Conservation (phyloP, 2,888 invertebrate genomes). For the Mimumesa dahlbomi region DNA sequence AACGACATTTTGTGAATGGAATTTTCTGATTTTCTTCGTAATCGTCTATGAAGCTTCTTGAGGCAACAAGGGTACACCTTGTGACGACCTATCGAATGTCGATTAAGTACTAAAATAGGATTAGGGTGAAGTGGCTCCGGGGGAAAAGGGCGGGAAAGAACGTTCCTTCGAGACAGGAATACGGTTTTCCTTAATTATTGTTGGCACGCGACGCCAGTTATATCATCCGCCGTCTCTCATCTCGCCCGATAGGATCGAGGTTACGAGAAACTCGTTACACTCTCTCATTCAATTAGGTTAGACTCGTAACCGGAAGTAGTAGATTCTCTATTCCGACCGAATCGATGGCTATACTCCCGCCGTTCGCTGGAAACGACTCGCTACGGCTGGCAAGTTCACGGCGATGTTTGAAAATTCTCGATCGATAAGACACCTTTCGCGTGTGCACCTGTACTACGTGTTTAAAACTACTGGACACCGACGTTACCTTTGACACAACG, state of each 20-base stretch:
- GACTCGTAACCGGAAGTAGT: too few relatives aligned
- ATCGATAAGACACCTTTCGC: slow-evolving; percentile 9
- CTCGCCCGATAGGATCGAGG: not conserved
- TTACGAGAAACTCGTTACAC: slow-evolving; percentile 1
- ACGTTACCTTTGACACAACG: not conserved
- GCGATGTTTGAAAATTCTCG: slow-evolving; percentile 6
- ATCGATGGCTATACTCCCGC: not conserved
- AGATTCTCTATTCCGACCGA: not conserved
- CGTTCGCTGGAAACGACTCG: not conserved
- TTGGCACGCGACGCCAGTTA: slow-evolving; percentile 42
- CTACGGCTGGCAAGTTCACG: slow-evolving; percentile 9
- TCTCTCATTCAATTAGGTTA: too few relatives aligned
- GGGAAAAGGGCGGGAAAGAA: slow-evolving; percentile 13
- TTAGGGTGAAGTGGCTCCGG: not conserved
- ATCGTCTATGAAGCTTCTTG: not conserved
- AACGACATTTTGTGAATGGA: not conserved
- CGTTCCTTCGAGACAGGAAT: slow-evolving; percentile 8
- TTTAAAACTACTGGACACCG: not conserved
- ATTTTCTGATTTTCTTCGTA: not conserved
- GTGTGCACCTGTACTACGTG: too few relatives aligned
- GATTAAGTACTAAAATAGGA: slow-evolving; percentile 24
- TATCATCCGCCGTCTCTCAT: slow-evolving; percentile 4
- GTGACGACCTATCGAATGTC: slow-evolving; percentile 8
- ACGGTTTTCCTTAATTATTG: slow-evolving; percentile 38
- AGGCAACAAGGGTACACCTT: not conserved